phyloP scores from a whole-genome alignment of 2,888 invertebrate genomes.

The Labia minor region DNA sequence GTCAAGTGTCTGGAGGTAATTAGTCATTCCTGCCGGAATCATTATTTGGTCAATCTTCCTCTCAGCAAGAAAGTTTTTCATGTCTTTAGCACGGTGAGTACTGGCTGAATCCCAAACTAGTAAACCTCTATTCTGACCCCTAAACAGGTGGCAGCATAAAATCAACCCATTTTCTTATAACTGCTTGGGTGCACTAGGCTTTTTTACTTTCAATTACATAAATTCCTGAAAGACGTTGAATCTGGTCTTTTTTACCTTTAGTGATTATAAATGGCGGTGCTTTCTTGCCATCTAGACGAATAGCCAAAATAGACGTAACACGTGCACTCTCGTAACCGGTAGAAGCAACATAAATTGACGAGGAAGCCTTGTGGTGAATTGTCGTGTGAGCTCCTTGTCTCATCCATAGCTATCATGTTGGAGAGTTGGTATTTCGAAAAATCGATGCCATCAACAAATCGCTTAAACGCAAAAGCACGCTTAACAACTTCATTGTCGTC shows the following conservation, averaged over 20 bases:
- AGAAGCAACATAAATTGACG: not conserved
- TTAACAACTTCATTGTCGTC: slow-evolving; percentile 22
- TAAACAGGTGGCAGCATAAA: slow-evolving; percentile 16
- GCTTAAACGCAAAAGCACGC: slow-evolving; percentile 20
- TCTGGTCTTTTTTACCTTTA: slow-evolving; percentile 14
- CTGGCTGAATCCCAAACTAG: slow-evolving; percentile 23
- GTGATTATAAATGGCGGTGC: not conserved
- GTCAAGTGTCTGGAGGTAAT: slow-evolving; percentile 23
- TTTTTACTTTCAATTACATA: slow-evolving; percentile 15
- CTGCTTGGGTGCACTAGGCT: slow-evolving; percentile 14
- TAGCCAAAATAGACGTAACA: slow-evolving; percentile 15
- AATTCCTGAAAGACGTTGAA: not conserved
- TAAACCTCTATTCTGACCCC: slow-evolving; percentile 20
- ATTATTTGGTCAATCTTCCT: slow-evolving; percentile 24
- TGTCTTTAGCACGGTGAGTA: slow-evolving; percentile 14
- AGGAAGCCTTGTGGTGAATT: slow-evolving; percentile 1
- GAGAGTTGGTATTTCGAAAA: slow-evolving; percentile 24
- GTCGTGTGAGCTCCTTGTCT: slow-evolving; percentile 19
- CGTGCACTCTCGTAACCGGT: slow-evolving; percentile 16
- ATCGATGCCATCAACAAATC: slow-evolving; percentile 25
- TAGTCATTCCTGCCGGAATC: slow-evolving; percentile 23
- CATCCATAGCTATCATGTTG: slow-evolving; percentile 24
- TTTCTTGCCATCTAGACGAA: slow-evolving; percentile 17
- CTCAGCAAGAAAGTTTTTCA: slow-evolving; percentile 22
- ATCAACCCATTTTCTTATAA: slow-evolving; percentile 17